phyloP scores from a whole-genome alignment of 2,888 invertebrate species.

The Auanema freiburgensis region DNA sequence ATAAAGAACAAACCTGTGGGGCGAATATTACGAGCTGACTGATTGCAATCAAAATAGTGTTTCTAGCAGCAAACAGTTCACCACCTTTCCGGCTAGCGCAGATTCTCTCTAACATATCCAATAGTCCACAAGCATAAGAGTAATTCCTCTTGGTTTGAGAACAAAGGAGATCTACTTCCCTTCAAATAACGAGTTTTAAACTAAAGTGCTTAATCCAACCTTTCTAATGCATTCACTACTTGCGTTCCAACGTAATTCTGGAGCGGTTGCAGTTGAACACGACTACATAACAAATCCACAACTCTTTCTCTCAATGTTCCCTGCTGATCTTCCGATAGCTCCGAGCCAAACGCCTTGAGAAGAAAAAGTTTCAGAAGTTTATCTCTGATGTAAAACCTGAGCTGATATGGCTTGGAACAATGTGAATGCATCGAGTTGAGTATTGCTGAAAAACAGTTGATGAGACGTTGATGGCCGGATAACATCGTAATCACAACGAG shows the following conservation, averaged over 20 bases:
- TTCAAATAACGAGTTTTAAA: slow-evolving; percentile 22
- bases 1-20: slow-evolving; percentile 36
- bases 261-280: slow-evolving; percentile 61
- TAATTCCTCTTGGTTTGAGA: slow-evolving; percentile 58
- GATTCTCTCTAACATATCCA: slow-evolving; percentile 56
- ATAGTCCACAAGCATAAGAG: slow-evolving; percentile 60
- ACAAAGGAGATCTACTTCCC: slow-evolving; percentile 55
- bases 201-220: slow-evolving; percentile 22
- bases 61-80: slow-evolving; percentile 64
- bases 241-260: slow-evolving; percentile 62
- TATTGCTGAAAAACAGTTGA: slow-evolving; percentile 67
- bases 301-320: slow-evolving; percentile 58
- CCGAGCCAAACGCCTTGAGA: slow-evolving; percentile 56
- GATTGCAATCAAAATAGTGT: slow-evolving; percentile 49
- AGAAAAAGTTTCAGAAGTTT: too few relatives aligned
- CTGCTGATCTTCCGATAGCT: slow-evolving; percentile 54
- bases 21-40: slow-evolving; percentile 60
- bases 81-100: slow-evolving; percentile 76
- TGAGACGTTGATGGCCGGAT: slow-evolving; percentile 54
- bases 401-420: slow-evolving; percentile 88
- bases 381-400: too few relatives aligned
- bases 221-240: slow-evolving; percentile 58
- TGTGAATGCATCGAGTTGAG: slow-evolving; percentile 65
- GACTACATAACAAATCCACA: slow-evolving; percentile 61
- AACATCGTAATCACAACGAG: slow-evolving; percentile 4